Base-by-base conservation (phyloP, 2,888 invertebrate genomes). In the Caenorhabditis parvicauda region DNA sequence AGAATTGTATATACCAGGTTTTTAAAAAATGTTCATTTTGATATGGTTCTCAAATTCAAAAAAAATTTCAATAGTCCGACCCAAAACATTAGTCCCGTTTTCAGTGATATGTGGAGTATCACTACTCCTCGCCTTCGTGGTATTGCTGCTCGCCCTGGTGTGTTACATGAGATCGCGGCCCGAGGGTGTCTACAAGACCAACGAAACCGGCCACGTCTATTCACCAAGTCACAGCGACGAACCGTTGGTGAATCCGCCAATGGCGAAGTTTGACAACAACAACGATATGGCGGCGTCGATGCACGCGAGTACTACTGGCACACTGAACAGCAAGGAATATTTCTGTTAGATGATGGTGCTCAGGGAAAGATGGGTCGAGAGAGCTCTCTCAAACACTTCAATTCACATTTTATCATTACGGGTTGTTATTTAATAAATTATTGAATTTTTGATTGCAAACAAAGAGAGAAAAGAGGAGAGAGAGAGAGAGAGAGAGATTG, bases 131-230 rank as follows among this genome's bases (percentile, higher is more conserved):
- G 32, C 63, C 17, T 57, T 79, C 43, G 59, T 71, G 27, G 22
- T 76, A 14, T 55, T 60, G 6, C 50, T 77, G 45, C 60, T 67
- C 37, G 41, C 67, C 12, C 60, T 77, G 25, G 64, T 79, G 9
- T 74, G 74, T 42, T 79, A 77, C 43, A 66, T 79, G 57, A 56
- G 77, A 19, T 64, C 70, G 7, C 58, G 75, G 19, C 79, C 79
- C 7, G 79, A 79, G 55, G 79, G 79, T n/a, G 79, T 79, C 35
- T 79, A 79, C 59, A 78, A 79, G 49, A 79, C 79, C 14, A 64
- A 70, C 39, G 70, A 70, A 41, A 58, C 62, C 22, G 62, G 62
- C 44, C 25, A 38, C 25, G 14, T n/a, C 6, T 62, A 58, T 29
- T 62, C 62, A 17, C 62, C 62, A 22, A 62, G 62, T 24, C 51